phyloP scores from a whole-genome alignment of 2,113 vertebrate genomes.

The Pontoporia blainvillei region DNA sequence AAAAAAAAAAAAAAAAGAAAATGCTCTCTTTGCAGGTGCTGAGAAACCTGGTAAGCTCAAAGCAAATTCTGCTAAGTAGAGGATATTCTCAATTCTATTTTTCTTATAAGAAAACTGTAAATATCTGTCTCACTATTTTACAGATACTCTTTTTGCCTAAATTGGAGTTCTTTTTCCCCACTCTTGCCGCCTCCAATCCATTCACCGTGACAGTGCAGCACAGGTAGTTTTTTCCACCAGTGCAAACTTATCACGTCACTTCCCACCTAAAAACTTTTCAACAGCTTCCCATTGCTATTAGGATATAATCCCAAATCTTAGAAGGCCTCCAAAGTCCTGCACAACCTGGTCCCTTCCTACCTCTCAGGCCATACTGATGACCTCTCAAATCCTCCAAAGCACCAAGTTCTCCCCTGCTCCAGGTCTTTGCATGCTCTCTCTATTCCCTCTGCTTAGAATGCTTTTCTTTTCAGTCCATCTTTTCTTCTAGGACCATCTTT shows the following conservation, averaged over 20 bases:
- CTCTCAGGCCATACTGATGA: neutral
- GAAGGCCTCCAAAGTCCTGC: neutral
- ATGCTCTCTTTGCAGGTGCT: neutral
- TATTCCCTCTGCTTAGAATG: neutral
- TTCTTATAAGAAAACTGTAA: neutral
- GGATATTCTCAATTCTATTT: neutral
- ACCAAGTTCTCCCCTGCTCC: neutral
- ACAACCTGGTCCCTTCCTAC: neutral
- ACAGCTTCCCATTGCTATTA: neutral
- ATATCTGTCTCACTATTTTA: neutral
- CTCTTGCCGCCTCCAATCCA: no score
- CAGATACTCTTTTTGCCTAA: neutral
- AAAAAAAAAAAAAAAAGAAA: no score
- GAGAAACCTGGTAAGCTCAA: neutral
- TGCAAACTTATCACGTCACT: neutral
- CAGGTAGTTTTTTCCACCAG: fast-evolving
- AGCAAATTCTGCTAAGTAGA: neutral
- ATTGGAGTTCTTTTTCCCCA: neutral
- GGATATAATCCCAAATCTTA: neutral
- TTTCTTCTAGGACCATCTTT: neutral
- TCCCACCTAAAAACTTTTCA: neutral
- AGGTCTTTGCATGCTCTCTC: neutral
- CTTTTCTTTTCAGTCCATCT: neutral
- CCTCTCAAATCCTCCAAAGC: neutral
- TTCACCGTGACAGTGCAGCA: neutral